Evolutionary conservation across 1,140 invertebrate genomes (phyloP).

Genomic region (Helicoverpa armigera): DNA sequence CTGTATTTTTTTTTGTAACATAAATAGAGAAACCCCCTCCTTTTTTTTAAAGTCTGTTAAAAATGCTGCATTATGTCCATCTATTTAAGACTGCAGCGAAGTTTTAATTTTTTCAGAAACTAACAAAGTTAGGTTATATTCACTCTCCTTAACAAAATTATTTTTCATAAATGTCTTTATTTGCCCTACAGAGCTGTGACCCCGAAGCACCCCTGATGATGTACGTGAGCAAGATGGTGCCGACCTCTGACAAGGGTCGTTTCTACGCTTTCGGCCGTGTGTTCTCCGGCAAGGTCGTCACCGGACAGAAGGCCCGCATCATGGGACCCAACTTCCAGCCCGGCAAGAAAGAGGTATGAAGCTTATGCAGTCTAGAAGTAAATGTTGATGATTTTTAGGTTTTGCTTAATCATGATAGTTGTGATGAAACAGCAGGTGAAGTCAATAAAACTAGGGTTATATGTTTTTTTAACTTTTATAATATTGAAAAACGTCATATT

Average conservation of each 20-base stretch:
- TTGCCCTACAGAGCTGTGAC: slow-evolving; percentile 93
- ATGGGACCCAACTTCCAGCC: slow-evolving; percentile 99
- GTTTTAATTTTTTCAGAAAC: too few relatives aligned
- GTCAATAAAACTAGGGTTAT: too few relatives aligned
- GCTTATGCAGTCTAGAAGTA: not conserved
- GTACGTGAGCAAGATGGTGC: slow-evolving; percentile 99
- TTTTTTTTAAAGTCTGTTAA: too few relatives aligned
- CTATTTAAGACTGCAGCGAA: not conserved
- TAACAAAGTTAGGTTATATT: too few relatives aligned
- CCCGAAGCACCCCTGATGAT: slow-evolving; percentile 99
- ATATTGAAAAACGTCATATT: too few relatives aligned
- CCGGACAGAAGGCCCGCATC: slow-evolving; percentile 98
- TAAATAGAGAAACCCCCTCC: too few relatives aligned
- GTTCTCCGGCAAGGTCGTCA: slow-evolving; percentile 97
- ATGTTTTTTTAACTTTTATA: too few relatives aligned
- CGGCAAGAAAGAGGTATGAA: slow-evolving; percentile 96
- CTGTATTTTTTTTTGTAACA: too few relatives aligned
- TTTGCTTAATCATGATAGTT: too few relatives aligned
- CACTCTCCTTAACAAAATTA: too few relatives aligned
- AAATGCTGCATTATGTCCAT: not conserved
- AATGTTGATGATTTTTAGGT: too few relatives aligned
- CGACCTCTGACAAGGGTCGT: slow-evolving; percentile 99
- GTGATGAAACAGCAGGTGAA: too few relatives aligned
- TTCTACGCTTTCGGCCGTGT: slow-evolving; percentile 99
- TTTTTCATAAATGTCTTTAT: not conserved